Conservation (phyloP, 2,888 invertebrate genomes). For the Alcis repandata region DNA sequence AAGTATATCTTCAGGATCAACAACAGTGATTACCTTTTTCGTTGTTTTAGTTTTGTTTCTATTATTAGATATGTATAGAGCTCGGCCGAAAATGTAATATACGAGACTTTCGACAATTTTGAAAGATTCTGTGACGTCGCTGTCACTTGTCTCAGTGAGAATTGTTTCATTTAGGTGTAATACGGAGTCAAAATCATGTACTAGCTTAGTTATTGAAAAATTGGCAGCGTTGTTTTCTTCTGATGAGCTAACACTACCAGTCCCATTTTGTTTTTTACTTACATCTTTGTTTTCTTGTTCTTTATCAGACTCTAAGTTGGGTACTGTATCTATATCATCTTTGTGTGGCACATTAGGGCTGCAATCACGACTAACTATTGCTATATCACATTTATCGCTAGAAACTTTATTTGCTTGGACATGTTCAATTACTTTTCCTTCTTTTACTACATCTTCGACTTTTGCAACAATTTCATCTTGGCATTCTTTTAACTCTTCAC, state of each 20-base stretch:
- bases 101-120: slow-evolving; percentile 73
- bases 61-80: slow-evolving; percentile 57
- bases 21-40: slow-evolving; percentile 73
- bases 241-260: slow-evolving; percentile 16
- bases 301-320: neutral
- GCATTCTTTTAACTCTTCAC: slow-evolving; percentile 11
- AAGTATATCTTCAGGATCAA: slow-evolving; percentile 75
- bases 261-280: slow-evolving; percentile 10
- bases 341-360: slow-evolving; percentile 11
- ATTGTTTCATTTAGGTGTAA: slow-evolving; percentile 61
- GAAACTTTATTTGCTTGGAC: neutral
- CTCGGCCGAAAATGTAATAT: slow-evolving; percentile 72
- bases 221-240: slow-evolving; percentile 44
- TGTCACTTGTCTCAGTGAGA: slow-evolving; percentile 65
- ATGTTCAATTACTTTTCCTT: neutral
- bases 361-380: slow-evolving; percentile 4
- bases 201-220: slow-evolving; percentile 74
- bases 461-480: neutral
- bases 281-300: slow-evolving; percentile 8
- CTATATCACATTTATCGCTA: slow-evolving; percentile 8
- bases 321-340: neutral
- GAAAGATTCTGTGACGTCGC: slow-evolving; percentile 53
- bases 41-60: slow-evolving; percentile 55
- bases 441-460: neutral
- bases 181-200: slow-evolving; percentile 66